Base-by-base conservation (phyloP, 2,888 invertebrate species). In the Cephalotes varians region DNA sequence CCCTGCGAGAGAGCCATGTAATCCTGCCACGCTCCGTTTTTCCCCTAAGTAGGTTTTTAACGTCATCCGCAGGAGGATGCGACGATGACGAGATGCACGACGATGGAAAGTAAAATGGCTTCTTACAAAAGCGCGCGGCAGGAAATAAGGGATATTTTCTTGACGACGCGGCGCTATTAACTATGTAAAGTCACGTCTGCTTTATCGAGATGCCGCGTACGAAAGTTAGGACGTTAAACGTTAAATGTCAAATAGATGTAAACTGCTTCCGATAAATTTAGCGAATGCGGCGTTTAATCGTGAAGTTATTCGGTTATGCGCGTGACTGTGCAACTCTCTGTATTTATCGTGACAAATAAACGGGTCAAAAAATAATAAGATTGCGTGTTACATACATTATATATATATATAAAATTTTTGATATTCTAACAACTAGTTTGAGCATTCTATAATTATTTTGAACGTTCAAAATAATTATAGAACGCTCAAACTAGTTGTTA, bases 31-130 rank as follows among this genome's bases (percentile, higher is more conserved):
- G 54, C 56, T 77, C 10, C 67, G 37, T 54, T 77, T 54, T 69
- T 56, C 40, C 54, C 21, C 25, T 67, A 77, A 77, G 69, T 54
- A 69, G 44, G 21, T 77, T 77, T 77, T 69, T 77, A 54, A 69
- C 25, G 69, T 69, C 77, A 44, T 69, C 37, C 77, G 44, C 69
- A 44, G 71, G 44, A 77, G 54, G 37, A 49, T 34, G 64, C 34
- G 47, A 76, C 49, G 67, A 67, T 44, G 76, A 77, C 65, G 54
- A 69, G 77, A 69, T 44, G 40, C 40, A 18, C 69, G 49, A 1
- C 49, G 77, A 15, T 10, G 54, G 28, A 67, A 54, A 54, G 21
- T 54, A 67, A 69, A 77, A 54, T 67, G 31, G 54, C 67, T 67
- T 31, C 69, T 51, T 54, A 77, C 21, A 77, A 67, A 77, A 69